These are phyloP conservation scores for Oncopodura yosiiana DNA, from an alignment of 1,140 invertebrate genomes.

Conservation along the genomic window DNA sequence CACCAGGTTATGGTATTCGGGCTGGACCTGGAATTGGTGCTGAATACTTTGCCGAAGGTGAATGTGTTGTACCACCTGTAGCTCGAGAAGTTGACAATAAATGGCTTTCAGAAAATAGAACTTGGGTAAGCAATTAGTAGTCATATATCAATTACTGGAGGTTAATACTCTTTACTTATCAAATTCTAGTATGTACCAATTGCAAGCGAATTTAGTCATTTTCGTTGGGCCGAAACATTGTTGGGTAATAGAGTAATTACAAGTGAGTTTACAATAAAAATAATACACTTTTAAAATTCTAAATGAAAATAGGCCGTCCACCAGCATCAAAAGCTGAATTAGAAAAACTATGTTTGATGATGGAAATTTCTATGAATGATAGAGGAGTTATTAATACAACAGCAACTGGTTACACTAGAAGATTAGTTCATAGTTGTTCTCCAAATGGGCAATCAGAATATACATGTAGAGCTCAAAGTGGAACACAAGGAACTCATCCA, in stretches of 20 bases:
- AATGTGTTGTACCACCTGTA: background rate
- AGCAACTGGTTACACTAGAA: background rate
- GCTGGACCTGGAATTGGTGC: background rate
- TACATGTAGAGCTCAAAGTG: background rate
- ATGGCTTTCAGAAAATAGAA: too few species aligned
- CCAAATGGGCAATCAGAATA: background rate
- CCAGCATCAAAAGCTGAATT: background rate
- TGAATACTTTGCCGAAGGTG: constrained; percentile 2
- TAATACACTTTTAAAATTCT: too few species aligned
- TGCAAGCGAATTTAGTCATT: constrained; percentile 2
- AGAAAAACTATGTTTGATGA: background rate
- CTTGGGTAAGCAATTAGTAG: too few species aligned
- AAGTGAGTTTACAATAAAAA: too few species aligned
- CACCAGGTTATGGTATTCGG: background rate
- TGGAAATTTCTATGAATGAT: background rate
- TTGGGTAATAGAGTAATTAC: too few species aligned
- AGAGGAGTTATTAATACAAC: background rate
- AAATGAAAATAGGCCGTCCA: background rate
- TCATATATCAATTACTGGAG: too few species aligned
- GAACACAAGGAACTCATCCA: constrained; percentile 1
- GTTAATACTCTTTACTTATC: background rate
- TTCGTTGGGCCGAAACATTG: background rate
- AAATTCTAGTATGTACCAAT: background rate
- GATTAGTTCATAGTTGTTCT: constrained; percentile 1
- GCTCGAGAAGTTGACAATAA: constrained; percentile 4